phyloP scores from a whole-genome alignment of 2,888 invertebrate species.

The Cepaea hortensis region DNA sequence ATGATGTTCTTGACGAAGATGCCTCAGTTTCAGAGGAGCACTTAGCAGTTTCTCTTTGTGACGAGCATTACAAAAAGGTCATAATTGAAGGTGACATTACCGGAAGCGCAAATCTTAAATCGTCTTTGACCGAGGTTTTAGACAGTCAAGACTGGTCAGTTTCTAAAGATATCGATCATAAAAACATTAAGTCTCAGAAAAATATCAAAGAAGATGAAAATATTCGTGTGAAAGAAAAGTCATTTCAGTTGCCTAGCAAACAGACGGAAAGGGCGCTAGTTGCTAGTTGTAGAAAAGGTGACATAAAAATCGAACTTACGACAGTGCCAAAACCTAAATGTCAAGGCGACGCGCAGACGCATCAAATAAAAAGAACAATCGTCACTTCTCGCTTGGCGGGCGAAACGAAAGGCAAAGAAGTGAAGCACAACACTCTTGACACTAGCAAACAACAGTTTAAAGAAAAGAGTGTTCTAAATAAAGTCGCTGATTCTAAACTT shows the following conservation, averaged over 20 bases:
- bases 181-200: slow-evolving; percentile 6
- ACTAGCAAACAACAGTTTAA: not conserved
- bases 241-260: not conserved
- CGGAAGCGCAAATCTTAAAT: not conserved
- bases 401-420: not conserved
- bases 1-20: not conserved
- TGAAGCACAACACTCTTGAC: not conserved
- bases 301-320: not conserved
- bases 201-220: slow-evolving; percentile 17
- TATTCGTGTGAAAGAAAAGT: slow-evolving; percentile 18
- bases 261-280: not conserved
- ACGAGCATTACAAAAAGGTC: not conserved
- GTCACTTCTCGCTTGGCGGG: not conserved
- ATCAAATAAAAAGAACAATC: not conserved
- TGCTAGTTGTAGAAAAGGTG: not conserved
- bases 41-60: not conserved
- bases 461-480: not conserved
- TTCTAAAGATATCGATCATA: not conserved
- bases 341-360: not conserved
- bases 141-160: not conserved
- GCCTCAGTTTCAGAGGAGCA: too few species aligned
- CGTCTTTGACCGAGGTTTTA: not conserved
- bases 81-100: not conserved
- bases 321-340: not conserved
- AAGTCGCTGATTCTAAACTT: not conserved